These are phyloP conservation scores for Regulus satrapa DNA, from an alignment of 2,113 vertebrate species.

Conservation along the genomic window DNA sequence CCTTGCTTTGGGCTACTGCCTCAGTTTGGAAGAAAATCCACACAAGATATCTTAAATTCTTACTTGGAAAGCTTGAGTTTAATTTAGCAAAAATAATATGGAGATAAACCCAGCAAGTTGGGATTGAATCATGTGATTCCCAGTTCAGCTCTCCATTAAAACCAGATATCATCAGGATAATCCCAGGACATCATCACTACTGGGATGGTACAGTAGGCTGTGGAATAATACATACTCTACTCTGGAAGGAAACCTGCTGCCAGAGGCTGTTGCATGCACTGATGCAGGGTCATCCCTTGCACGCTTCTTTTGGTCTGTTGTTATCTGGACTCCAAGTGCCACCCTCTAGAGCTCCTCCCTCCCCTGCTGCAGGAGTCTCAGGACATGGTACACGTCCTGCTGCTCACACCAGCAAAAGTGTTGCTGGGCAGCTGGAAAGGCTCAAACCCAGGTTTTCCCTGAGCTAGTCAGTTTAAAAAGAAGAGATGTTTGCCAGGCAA, in stretches of 20 bases:
- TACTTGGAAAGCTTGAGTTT: not conserved
- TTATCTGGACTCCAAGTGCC: not conserved
- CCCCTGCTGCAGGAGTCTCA: not conserved
- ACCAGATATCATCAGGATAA: not conserved
- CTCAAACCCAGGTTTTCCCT: not conserved
- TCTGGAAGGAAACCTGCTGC: not conserved
- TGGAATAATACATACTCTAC: not conserved
- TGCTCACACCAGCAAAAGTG: not conserved
- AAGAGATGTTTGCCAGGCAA: not conserved
- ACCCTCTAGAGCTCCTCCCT: not conserved
- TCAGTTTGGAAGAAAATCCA: not conserved
- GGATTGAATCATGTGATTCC: not conserved
- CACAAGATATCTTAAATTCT: not conserved
- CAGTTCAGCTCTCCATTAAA: not conserved
- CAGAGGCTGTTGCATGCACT: not conserved
- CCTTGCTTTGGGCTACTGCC: not conserved
- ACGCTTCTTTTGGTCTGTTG: not conserved
- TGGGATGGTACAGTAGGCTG: not conserved
- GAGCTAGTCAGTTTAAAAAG: not conserved
- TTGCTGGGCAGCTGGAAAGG: not conserved
- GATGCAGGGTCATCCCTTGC: not conserved
- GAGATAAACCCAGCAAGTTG: not conserved
- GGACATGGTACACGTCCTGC: not conserved
- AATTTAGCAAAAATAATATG: not conserved
- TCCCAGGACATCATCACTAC: not conserved